Evolutionary conservation across 2,797 vertebrate genomes (phyloP).

Genomic region (Salmo trutta): DNA sequence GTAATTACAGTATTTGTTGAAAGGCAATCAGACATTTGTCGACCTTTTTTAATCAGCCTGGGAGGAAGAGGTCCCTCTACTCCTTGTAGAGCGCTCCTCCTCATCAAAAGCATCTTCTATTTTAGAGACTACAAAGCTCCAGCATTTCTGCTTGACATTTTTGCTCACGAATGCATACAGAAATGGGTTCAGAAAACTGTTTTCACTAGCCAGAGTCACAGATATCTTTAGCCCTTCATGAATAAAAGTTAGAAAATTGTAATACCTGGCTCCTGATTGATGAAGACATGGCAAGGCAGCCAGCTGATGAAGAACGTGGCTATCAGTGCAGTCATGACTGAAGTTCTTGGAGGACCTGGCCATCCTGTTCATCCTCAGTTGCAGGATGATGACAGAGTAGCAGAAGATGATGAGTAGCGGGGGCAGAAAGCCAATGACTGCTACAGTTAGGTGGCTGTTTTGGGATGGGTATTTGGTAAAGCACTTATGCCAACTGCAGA

Average conservation of each 20-base stretch:
- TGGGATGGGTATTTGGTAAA: conserved; percentile 78
- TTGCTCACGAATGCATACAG: conserved; percentile 92
- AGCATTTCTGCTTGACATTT: conserved; percentile 87
- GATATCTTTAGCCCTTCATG: neutral
- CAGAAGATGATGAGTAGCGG: conserved; percentile 84
- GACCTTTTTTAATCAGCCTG: neutral
- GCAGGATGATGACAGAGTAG: conserved; percentile 83
- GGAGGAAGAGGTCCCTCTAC: neutral
- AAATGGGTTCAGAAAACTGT: conserved; percentile 94
- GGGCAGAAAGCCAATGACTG: conserved; percentile 82
- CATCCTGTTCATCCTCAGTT: conserved; percentile 77
- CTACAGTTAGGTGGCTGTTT: conserved; percentile 58
- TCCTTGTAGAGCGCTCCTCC: conserved; percentile 60
- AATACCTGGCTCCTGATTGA: conserved; percentile 12
- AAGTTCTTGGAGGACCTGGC: conserved; percentile 75
- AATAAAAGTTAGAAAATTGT: conserved; percentile 12
- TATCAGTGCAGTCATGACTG: conserved; percentile 79
- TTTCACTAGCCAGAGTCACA: conserved; percentile 54
- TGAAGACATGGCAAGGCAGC: conserved; percentile 80
- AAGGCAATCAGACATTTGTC: conserved; percentile 1
- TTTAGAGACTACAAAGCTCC: conserved; percentile 82
- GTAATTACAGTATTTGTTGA: neutral
- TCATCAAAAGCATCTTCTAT: conserved; percentile 88
- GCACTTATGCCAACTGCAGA: conserved; percentile 63
- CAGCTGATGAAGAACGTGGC: conserved; percentile 83